Evolutionary conservation across 1,140 invertebrate species (phyloP), one percentile per base, ranked within the genome.

Genomic region (Holotrichia oblita): DNA sequence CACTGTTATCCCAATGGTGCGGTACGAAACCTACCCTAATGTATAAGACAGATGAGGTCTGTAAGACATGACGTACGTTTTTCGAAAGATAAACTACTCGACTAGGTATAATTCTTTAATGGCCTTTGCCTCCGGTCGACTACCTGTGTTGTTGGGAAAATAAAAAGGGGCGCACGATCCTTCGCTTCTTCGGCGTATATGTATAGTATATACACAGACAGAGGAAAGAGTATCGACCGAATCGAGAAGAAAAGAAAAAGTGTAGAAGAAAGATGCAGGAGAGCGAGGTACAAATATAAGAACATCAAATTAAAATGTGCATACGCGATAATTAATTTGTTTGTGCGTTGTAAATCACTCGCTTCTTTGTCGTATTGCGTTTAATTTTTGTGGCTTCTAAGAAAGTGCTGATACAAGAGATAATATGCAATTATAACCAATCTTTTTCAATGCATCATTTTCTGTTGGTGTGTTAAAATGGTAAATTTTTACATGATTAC

Each of bases 31-130:
- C 61, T 69, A 69, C 61, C 61, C 61, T 69, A 69, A 69, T 27
- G 61, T 69, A 69, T 22, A 69, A 69, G 61, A 69, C 61, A 69
- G 61, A 69, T 69, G 61, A 69, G 61, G 27, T 17, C 61, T 69
- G 61, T 34, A 69, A 69, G 22, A 69, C 61, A 69, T 69, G 61
- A 69, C 22, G 61, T 69, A 69, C 61, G 61, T 69, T 69, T 69
- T 69, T 69, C 61, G 61, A 69, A 69, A 69, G 61, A 69, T 69
- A 69, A 69, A 69, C 61, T 22, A 69, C 61, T 69, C 61, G 61
- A 69, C 61, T 34, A 69, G 61, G 61, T 69, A 69, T 69, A 34
- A 69, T 69, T 69, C 22, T 69, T 69, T 69, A 69, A 69, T 69
- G 61, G 61, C 61, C 61, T 69, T 69, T 69, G 61, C 61, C 61